Conservation (phyloP, 64 coral and sea anemone species). For the Stichodactyla helianthus region DNA sequence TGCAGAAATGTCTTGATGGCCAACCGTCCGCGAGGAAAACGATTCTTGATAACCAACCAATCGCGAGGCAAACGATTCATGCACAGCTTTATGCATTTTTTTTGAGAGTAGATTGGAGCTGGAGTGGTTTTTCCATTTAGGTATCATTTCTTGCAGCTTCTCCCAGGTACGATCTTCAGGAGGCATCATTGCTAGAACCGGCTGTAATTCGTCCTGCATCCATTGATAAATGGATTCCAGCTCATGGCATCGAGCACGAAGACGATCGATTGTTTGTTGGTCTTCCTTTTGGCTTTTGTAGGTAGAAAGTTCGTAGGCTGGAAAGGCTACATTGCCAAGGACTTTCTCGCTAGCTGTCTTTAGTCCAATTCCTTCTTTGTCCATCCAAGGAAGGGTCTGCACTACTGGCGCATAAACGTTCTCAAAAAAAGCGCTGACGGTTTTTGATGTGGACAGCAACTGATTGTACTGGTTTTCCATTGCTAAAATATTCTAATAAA, state of each 20-base stretch:
- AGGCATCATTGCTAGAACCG: conserved; percentile 25
- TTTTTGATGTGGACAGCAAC: conserved; percentile 54
- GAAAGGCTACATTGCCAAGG: conserved; percentile 51
- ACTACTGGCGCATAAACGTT: conserved; percentile 52
- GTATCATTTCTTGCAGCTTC: conserved; percentile 61
- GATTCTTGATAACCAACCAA: no score
- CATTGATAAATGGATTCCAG: conserved; percentile 41
- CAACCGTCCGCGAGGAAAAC: not conserved
- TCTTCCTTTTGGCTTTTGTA: conserved; percentile 35
- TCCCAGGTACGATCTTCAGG: conserved; percentile 38
- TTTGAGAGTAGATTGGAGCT: conserved; percentile 40
- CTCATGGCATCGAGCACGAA: conserved; percentile 42
- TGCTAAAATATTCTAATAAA: not conserved
- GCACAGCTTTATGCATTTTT: conserved; percentile 39
- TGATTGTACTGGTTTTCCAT: conserved; percentile 79
- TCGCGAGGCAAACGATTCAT: conserved; percentile 4
- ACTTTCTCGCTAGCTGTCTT: conserved; percentile 60
- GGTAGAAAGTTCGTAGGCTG: conserved; percentile 51
- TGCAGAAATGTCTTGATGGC: no score
- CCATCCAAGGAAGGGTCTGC: conserved; percentile 64
- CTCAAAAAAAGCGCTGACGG: conserved; percentile 62
- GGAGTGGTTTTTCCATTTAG: conserved; percentile 43
- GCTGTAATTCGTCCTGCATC: conserved; percentile 56
- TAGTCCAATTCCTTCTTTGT: conserved; percentile 38
- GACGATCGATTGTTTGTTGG: conserved; percentile 14